Conservation (phyloP, 2,888 invertebrate species). For the Cantharis rufa region DNA sequence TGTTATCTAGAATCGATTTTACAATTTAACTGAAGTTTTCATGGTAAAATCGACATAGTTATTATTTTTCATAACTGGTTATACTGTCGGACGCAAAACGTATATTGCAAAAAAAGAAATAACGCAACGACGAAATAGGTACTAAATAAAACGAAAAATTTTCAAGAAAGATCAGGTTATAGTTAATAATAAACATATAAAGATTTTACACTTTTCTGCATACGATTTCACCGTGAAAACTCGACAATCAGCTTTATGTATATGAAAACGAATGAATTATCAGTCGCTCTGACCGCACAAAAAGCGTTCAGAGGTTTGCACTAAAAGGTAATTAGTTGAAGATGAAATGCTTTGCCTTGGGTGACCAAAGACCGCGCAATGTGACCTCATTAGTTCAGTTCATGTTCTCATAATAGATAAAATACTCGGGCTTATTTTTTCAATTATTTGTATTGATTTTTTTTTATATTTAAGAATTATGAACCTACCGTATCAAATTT, state of each 20-base stretch:
- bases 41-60: neutral
- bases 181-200: slow-evolving; percentile 18
- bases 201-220: slow-evolving; percentile 9
- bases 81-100: neutral
- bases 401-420: slow-evolving; percentile 13
- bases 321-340: slow-evolving; percentile 29
- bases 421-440: neutral
- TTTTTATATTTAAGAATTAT: neutral
- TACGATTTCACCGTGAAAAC: slow-evolving; percentile 7
- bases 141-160: neutral
- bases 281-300: slow-evolving; percentile 23
- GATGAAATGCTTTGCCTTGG: slow-evolving; percentile 24
- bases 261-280: slow-evolving; percentile 24
- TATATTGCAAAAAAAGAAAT: neutral
- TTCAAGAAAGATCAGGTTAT: slow-evolving; percentile 5
- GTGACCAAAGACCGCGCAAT: slow-evolving; percentile 26
- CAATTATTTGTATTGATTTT: neutral
- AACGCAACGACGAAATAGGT: neutral
- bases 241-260: slow-evolving; percentile 17
- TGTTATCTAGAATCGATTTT: neutral
- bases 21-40: neutral
- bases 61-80: neutral
- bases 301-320: slow-evolving; percentile 27
- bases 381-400: slow-evolving; percentile 25
- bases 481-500: neutral